Evolutionary conservation across 2,888 invertebrate species (phyloP).

Genomic region (Drosophila neotestacea): DNA sequence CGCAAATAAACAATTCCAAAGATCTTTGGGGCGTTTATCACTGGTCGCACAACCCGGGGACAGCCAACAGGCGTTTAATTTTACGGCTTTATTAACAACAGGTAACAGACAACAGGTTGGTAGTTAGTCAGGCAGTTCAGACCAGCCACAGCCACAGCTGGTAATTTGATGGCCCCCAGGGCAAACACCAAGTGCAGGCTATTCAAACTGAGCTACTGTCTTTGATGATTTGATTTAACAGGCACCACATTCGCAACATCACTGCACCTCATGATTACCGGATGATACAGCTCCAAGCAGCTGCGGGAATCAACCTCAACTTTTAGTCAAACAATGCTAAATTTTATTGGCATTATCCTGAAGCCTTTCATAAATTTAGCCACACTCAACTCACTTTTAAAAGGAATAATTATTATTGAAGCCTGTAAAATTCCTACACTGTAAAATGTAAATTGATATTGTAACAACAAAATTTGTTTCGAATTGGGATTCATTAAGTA

Average conservation of each 20-base stretch:
- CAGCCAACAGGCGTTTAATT: conserved; percentile 74
- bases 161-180: conserved; percentile 72
- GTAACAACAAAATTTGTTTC: too few relatives aligned
- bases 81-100: conserved; percentile 75
- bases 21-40: conserved; percentile 74
- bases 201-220: conserved; percentile 66
- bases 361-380: too few relatives aligned
- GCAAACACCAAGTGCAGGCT: conserved; percentile 53
- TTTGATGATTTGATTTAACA: conserved; percentile 54
- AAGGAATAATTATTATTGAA: too few relatives aligned
- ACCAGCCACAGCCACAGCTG: conserved; percentile 29
- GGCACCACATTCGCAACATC: conserved; percentile 17
- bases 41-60: conserved; percentile 43
- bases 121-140: conserved; percentile 12
- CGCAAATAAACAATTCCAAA: conserved; percentile 77
- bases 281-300: conserved; percentile 1
- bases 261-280: conserved; percentile 27
- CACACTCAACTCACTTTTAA: too few relatives aligned
- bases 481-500: too few relatives aligned
- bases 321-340: not conserved
- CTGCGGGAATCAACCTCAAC: not conserved
- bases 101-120: conserved; percentile 30
- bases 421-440: too few relatives aligned
- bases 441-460: too few relatives aligned
- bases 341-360: not conserved